Base-by-base conservation (phyloP, 2,888 invertebrate species). In the Masnerella sp. region DNA sequence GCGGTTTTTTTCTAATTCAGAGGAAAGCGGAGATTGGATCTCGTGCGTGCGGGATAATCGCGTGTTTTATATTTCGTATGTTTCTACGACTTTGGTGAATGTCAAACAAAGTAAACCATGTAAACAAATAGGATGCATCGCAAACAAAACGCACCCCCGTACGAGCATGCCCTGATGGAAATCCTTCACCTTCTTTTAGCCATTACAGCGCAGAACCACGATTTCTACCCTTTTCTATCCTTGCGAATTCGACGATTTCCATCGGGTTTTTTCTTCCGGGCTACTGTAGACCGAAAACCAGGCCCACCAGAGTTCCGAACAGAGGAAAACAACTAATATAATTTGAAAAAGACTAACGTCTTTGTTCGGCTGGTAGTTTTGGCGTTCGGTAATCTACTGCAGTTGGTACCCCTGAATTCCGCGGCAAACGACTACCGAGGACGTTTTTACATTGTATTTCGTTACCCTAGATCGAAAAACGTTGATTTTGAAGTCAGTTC, bases 1-100 rank as follows among this genome's bases (percentile, higher is more conserved):
- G 28, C 28, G 28, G 28, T 28, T n/a, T 7, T 28, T 28, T 1
- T 7, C 28, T n/a, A n/a, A 28, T 28, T n/a, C n/a, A 14, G 12
- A 49, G 14, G 9, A 43, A 12, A 17, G 25, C 14, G 36, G 49
- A 64, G 28, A 56, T 56, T 54, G 47, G 65, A 47, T 65, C 65
- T 58, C 68, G 68, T 32, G 51, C 28, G 43, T 47, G 30, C 20
- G 15, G 36, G 28, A 32, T 22, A 32, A 30, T 14, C 30, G 34
- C 69, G 45, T 49, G 43, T 69, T 69, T 69, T 61, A 61, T 61
- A 61, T 69, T 61, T 59, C 69, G 51, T 52, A 69, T 69, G 51
- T 69, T 69, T 69, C 61, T 69, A 68, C 43, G 36, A 51, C 36
- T 42, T 18, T 40, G 51, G 22, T 61, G 42, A 61, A 51, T 61